A percentile compares a stretch with the other conserved stretches of the same genome.
These are phyloP conservation scores for Sinohyriopsis cumingii DNA, from an alignment of 2,888 invertebrate species.

Conservation along the genomic window DNA sequence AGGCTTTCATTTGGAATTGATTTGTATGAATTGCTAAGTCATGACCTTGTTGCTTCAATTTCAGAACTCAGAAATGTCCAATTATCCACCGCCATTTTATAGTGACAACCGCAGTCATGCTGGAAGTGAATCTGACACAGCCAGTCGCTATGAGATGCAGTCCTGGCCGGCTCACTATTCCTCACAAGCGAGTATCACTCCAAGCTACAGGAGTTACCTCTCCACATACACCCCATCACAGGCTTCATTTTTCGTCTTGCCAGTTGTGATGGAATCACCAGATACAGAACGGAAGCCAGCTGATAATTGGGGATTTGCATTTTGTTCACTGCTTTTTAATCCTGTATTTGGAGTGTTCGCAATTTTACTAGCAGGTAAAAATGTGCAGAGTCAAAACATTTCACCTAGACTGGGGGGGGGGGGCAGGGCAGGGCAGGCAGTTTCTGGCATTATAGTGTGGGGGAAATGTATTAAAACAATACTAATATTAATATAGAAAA, in stretches of 20 bases:
- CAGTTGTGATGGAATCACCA: conserved; percentile 59
- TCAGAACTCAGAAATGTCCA: conserved; percentile 12
- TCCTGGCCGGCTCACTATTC: conserved; percentile 52
- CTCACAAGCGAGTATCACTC: conserved; percentile 57
- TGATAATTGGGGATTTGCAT: conserved; percentile 61
- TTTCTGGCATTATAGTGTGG: too few species aligned
- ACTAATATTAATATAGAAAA: too few species aligned
- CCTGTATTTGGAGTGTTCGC: conserved; percentile 65
- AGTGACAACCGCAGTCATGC: conserved; percentile 31
- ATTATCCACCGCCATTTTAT: conserved; percentile 13
- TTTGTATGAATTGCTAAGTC: too few species aligned
- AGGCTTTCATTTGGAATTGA: too few species aligned
- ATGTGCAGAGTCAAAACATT: neutral
- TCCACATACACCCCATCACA: conserved; percentile 60
- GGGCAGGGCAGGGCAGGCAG: too few species aligned
- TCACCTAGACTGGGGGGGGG: too few species aligned
- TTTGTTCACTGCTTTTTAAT: conserved; percentile 58
- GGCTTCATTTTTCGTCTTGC: conserved; percentile 59
- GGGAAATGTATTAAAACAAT: too few species aligned
- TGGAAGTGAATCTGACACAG: too few species aligned
- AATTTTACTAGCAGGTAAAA: conserved; percentile 55
- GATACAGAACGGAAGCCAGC: conserved; percentile 50
- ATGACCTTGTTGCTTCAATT: too few species aligned
- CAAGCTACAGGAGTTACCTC: conserved; percentile 53
- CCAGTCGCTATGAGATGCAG: conserved; percentile 39